Evolutionary conservation across 2,113 vertebrate species (phyloP), one percentile per base, ranked within the genome.

Genomic region (Chionodraco myersi): DNA sequence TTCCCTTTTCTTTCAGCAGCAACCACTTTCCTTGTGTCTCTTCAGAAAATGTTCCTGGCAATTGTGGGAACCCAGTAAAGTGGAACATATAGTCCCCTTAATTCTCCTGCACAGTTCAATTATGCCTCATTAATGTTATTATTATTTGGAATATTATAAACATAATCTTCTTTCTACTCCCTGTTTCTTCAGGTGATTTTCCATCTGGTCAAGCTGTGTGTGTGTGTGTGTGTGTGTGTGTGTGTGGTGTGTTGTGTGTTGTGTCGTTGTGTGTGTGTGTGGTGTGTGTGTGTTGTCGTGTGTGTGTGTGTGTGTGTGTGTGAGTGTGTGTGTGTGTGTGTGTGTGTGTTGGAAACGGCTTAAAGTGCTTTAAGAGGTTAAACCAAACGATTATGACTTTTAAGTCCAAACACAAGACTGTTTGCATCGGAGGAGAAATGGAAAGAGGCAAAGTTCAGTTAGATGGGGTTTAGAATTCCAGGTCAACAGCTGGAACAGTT

Each of bases 361-460:
- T 74, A 59, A 70, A 83, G 79, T 88, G 54, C 72, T 58, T 83
- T 77, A 83, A 61, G 72, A 70, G 63, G 79, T 74, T 70, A 62
- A 88, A 85, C 11, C 30, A 49, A 57, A 86, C 10, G 52, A 76
- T 80, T 62, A 72, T 69, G 62, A 60, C 71, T 75, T 68, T 85
- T 85, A 82, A 88, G 79, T 77, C 72, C 72, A 69, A 87, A 82
- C 82, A 84, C 72, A 76, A 82, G 81, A 81, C 59, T 51, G 10
- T 66, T 81, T 77, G 74, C 70, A 72, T 60, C 62, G 6, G 58
- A 79, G 69, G 54, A 70, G 66, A 34, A 75, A 62, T 64, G 26
- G 72, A 86, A 82, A 80, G 26, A 52, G 60, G 23, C 64, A 65
- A 4, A 72, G 41, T 72, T 72, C 26, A 51, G 70, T 57, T 54